Percentiles rank a stretch among this genome's conserved stretches.
These are phyloP conservation scores for Phalloptychus januarius DNA, from an alignment of 2,797 vertebrate species.

Conservation along the genomic window DNA sequence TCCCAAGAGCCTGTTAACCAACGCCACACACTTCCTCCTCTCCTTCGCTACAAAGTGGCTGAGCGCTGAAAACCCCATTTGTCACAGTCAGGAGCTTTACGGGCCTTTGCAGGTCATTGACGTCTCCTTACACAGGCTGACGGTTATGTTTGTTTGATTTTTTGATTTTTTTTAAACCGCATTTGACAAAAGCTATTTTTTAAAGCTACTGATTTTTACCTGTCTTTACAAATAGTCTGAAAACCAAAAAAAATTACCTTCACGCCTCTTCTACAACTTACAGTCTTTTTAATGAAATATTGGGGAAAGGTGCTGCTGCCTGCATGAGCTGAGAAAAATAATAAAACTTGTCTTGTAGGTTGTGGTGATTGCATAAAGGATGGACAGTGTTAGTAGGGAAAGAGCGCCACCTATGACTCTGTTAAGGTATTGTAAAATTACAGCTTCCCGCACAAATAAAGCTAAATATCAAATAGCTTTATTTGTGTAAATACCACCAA, in stretches of 20 bases:
- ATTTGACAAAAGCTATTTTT: neutral
- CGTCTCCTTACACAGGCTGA: slow-evolving; percentile 5
- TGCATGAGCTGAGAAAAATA: neutral
- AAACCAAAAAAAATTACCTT: neutral
- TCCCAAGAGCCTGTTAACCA: slow-evolving; percentile 66
- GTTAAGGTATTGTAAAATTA: neutral
- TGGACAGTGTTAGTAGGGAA: neutral
- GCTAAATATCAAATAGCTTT: neutral
- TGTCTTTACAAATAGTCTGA: neutral
- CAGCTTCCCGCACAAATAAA: neutral
- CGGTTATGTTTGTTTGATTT: neutral
- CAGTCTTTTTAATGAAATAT: neutral
- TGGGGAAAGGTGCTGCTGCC: neutral
- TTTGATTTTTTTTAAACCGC: neutral
- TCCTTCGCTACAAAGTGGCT: slow-evolving; percentile 52
- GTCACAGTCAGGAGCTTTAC: slow-evolving; percentile 59
- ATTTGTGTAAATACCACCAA: neutral
- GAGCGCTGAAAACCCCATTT: slow-evolving; percentile 65
- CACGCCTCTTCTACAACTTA: neutral
- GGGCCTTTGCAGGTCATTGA: slow-evolving; percentile 29
- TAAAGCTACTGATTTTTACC: neutral
- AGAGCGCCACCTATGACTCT: neutral
- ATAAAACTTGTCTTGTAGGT: neutral
- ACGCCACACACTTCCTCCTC: slow-evolving; percentile 24
- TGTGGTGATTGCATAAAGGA: neutral